These are phyloP conservation scores for Linnaemya vulpina DNA, from an alignment of 2,888 invertebrate genomes.

Conservation along the genomic window DNA sequence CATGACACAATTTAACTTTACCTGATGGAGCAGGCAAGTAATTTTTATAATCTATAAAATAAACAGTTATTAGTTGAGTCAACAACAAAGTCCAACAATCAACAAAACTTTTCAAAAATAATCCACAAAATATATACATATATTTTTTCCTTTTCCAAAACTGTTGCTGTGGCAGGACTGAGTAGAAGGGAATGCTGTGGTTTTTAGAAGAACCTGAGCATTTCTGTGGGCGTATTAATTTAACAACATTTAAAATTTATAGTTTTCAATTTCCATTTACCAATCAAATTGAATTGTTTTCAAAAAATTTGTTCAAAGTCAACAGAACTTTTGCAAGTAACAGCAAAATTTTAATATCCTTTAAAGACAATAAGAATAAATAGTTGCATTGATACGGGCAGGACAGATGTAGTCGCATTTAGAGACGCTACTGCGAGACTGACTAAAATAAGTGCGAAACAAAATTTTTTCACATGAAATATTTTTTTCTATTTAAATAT, in stretches of 20 bases:
- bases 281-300: conserved; percentile 63
- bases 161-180: not conserved
- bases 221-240: conserved; percentile 32
- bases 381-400: not conserved
- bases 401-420: not conserved
- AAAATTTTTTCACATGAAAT: no score
- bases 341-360: conserved; percentile 65
- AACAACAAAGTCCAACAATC: conserved; percentile 59
- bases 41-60: conserved; percentile 61
- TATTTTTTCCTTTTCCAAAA: not conserved
- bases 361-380: conserved; percentile 36
- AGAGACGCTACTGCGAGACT: not conserved
- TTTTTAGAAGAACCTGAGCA: not conserved
- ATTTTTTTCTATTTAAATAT: no score
- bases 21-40: conserved; percentile 42
- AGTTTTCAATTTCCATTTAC: conserved; percentile 68
- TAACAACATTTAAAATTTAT: conserved; percentile 68
- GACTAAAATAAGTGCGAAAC: no score
- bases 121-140: conserved; percentile 34
- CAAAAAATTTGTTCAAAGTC: not conserved
- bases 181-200: conserved; percentile 7
- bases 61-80: conserved; percentile 70
- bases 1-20: conserved; percentile 67
- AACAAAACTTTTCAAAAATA: conserved; percentile 59
- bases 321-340: conserved; percentile 42